Percentiles rank a stretch among this genome's conserved stretches.
Evolutionary conservation across 1,140 invertebrate species (phyloP).

Genomic region (Gryon sp.): DNA sequence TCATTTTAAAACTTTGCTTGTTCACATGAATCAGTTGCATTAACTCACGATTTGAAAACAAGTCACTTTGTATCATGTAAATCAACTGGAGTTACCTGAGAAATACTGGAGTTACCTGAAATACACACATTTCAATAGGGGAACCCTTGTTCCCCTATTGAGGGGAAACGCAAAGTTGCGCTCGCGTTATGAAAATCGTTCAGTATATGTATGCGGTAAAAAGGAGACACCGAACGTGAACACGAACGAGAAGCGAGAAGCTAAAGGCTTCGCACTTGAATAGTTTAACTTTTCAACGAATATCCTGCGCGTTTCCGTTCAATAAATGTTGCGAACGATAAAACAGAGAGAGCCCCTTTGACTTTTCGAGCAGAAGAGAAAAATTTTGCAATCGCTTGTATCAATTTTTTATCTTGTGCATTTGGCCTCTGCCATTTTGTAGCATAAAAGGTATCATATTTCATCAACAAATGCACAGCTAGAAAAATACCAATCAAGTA

Average conservation of each 20-base stretch:
- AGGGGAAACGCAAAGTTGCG: conserved; percentile 42
- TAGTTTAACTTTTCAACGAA: conserved; percentile 40
- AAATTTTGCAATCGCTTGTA: conserved; percentile 14
- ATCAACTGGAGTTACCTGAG: conserved; percentile 23
- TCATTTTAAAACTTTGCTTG: conserved; percentile 20
- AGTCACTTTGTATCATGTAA: conserved; percentile 41
- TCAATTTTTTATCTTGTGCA: conserved; percentile 42
- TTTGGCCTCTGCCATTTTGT: conserved; percentile 23
- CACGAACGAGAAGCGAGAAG: conserved; percentile 19
- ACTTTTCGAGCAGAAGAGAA: conserved; percentile 35
- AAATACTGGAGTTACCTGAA: conserved; percentile 43
- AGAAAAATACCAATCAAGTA: conserved; percentile 24
- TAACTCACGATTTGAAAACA: conserved; percentile 8
- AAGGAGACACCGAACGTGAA: background rate
- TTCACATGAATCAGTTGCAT: conserved; percentile 11
- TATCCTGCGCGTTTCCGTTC: conserved; percentile 36
- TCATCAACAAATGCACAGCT: conserved; percentile 18
- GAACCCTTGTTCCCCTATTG: conserved; percentile 31
- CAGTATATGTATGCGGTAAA: background rate
- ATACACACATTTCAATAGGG: conserved; percentile 37
- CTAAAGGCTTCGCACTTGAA: conserved; percentile 14
- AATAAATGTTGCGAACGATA: conserved; percentile 40
- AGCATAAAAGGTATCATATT: conserved; percentile 32
- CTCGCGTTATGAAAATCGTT: conserved; percentile 32
- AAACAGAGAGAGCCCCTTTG: conserved; percentile 36